Evolutionary conservation across 2,113 vertebrate genomes (phyloP).

Genomic region (Lepisosteus osseus): DNA sequence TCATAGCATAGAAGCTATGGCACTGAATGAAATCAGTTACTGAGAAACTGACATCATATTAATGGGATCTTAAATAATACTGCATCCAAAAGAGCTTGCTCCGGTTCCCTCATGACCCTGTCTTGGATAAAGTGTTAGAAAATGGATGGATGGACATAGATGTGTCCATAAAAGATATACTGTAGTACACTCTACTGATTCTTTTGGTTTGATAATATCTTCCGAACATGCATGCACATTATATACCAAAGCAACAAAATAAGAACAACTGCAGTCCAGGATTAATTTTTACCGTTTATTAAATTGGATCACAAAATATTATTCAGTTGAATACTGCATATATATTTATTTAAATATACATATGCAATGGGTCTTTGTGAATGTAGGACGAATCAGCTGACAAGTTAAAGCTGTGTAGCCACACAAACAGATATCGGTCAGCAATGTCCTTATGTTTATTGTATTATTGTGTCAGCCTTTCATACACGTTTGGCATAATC

Average conservation of each 20-base stretch:
- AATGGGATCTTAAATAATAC: not conserved
- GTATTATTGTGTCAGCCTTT: not conserved
- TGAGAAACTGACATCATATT: not conserved
- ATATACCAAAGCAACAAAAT: constrained; percentile 1
- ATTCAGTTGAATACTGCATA: not conserved
- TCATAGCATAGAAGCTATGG: too few species aligned
- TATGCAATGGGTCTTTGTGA: not conserved
- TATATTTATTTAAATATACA: not conserved
- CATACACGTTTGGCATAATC: too few species aligned
- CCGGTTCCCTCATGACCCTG: too few species aligned
- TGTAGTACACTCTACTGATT: not conserved
- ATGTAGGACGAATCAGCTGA: not conserved
- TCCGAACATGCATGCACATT: not conserved
- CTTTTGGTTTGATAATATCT: not conserved
- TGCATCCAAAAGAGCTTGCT: not conserved
- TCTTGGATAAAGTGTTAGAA: too few species aligned
- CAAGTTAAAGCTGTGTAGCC: not conserved
- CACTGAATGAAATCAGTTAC: not conserved
- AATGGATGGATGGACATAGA: too few species aligned
- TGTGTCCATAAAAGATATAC: not conserved
- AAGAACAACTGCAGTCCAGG: not conserved
- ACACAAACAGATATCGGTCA: not conserved
- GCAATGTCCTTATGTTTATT: not conserved
- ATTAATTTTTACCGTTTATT: not conserved
- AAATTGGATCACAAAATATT: constrained; percentile 2